Evolutionary conservation across 2,888 invertebrate species (phyloP).

Genomic region (Neoaliturus tenellus): DNA sequence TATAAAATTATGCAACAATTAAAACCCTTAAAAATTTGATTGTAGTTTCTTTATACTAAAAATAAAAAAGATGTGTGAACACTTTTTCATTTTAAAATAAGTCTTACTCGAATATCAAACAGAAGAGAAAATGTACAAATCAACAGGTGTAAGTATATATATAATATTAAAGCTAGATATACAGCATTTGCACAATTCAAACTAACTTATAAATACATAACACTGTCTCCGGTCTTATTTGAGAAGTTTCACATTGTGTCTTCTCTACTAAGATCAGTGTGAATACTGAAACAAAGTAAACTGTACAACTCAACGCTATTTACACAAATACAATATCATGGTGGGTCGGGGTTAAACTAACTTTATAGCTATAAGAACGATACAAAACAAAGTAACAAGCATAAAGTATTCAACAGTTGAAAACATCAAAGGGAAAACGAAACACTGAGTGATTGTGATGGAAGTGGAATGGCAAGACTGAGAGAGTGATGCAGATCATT

Average conservation of each 20-base stretch:
- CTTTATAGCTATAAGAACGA: conserved; percentile 27
- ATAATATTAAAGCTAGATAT: conserved; percentile 45
- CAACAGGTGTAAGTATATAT: conserved; percentile 42
- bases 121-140: conserved; percentile 5
- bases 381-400: conserved; percentile 34
- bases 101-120: not conserved
- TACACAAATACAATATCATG: conserved; percentile 31
- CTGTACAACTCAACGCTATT: conserved; percentile 29
- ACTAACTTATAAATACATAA: conserved; percentile 36
- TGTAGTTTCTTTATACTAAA: not conserved
- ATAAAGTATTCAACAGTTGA: conserved; percentile 7
- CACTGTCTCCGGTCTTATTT: conserved; percentile 6
- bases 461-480: conserved; percentile 32
- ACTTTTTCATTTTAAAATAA: not conserved
- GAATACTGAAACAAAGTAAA: conserved; percentile 26
- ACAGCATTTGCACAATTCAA: conserved; percentile 38
- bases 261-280: not conserved
- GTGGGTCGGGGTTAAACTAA: not conserved
- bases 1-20: not conserved
- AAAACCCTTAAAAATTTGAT: not conserved
- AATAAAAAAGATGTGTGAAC: not conserved
- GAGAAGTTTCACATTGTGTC: not conserved
- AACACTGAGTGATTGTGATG: conserved; percentile 5
- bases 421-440: conserved; percentile 17
- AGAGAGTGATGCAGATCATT: not conserved